These are phyloP conservation scores for Plemyria rubiginata DNA, from an alignment of 2,888 invertebrate species.

Conservation along the genomic window DNA sequence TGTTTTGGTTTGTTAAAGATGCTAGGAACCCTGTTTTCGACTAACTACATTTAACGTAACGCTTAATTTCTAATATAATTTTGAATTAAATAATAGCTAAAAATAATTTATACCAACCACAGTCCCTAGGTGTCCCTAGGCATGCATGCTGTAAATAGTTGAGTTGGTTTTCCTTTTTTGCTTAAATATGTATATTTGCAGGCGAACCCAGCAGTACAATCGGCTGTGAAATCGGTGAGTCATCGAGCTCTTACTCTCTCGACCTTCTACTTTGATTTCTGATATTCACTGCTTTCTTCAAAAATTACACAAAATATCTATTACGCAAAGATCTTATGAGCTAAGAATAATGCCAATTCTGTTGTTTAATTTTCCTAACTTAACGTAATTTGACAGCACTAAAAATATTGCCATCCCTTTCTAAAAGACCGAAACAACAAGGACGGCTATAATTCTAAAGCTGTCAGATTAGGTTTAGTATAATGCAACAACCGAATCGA, in stretches of 20 bases:
- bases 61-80: neutral
- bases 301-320: neutral
- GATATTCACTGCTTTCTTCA: constrained; percentile 52
- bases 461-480: no score
- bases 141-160: constrained; percentile 73
- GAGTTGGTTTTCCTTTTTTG: constrained; percentile 57
- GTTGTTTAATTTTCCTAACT: no score
- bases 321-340: neutral
- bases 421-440: no score
- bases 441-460: no score
- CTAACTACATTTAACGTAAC: neutral
- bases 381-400: no score
- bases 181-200: constrained; percentile 86
- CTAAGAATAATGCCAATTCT: no score
- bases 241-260: constrained; percentile 48
- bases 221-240: constrained; percentile 97
- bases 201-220: constrained; percentile 97
- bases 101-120: neutral
- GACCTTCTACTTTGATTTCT: constrained; percentile 34
- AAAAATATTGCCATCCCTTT: no score
- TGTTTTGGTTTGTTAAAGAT: no score
- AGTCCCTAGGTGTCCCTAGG: constrained; percentile 40
- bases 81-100: neutral
- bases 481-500: no score
- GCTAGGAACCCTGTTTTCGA: neutral